Evolutionary conservation across 2,888 invertebrate species (phyloP), one percentile per base, ranked within the genome.

Genomic region (Noctua fimbriata): DNA sequence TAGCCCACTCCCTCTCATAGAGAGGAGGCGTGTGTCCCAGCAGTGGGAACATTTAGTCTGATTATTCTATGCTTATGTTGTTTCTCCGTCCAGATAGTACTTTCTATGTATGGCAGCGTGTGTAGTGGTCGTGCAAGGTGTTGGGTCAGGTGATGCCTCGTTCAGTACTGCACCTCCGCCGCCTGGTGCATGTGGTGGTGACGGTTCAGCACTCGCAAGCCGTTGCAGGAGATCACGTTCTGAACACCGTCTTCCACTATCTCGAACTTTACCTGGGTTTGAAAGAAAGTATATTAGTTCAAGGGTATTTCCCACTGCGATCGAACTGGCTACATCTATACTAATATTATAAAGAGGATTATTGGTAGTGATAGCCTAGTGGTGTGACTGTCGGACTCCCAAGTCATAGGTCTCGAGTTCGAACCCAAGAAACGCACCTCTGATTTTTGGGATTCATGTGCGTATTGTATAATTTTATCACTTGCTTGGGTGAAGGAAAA

Each of bases 211-310:
- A 92, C 86, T 9, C 95, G 95, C 60, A 96, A 67, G 0, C 97
- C 97, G 6, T 86, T 89, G 82, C 97, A 97, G 82, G 95, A 93
- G 10, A 97, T 96, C 1, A 97, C 91, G 73, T 95, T 95, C 69
- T 92, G 92, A 0, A 88, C 89, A 4, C 93, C 96, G 1, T 94
- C 91, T 1, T 92, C 91, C 32, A 89, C 87, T 52, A 97, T 92
- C 28, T 92, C 92, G 92, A 97, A 97, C 85, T 96, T 95, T 0
- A 94, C 94, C 97, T 97, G 93, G 65, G 95, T 96, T 81, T 72
- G 75, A 80, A 69, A 66, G 0, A 47, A 16, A 47, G 4, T 47
- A 47, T 12, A 44, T 44, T 44, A 10, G 44, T 44, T 44, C 44
- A 44, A 44, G 44, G 10, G 10, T 44, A 44, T 44, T 44, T 44